These are phyloP conservation scores for Malacosoma neustria DNA, from an alignment of 2,888 invertebrate genomes.

Conservation along the genomic window DNA sequence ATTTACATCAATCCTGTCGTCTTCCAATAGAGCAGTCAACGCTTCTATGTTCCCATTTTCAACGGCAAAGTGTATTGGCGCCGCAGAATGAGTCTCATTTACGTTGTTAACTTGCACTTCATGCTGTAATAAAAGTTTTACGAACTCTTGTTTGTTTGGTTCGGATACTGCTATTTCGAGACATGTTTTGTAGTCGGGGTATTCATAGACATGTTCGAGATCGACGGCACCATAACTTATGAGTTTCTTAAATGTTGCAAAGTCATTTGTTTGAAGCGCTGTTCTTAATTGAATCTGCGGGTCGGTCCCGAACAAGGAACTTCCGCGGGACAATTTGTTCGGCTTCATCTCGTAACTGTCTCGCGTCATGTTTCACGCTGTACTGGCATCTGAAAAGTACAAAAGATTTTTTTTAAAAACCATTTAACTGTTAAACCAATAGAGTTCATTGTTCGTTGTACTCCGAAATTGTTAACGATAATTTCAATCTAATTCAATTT, in stretches of 20 bases:
- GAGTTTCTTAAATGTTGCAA: slow-evolving; percentile 64
- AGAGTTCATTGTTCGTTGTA: slow-evolving; percentile 33
- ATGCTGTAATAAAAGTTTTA: slow-evolving; percentile 71
- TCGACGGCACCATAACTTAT: slow-evolving; percentile 63
- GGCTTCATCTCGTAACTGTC: slow-evolving; percentile 67
- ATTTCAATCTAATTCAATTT: slow-evolving; percentile 51
- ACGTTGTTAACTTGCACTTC: slow-evolving; percentile 77
- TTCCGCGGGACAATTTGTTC: slow-evolving; percentile 48
- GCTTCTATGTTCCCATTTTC: slow-evolving; percentile 67
- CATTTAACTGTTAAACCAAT: slow-evolving; percentile 43
- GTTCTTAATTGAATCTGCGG: slow-evolving; percentile 66
- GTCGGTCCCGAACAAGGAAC: slow-evolving; percentile 60
- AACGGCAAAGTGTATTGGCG: slow-evolving; percentile 80
- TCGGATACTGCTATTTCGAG: slow-evolving; percentile 74
- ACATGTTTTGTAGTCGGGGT: slow-evolving; percentile 75
- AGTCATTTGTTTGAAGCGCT: slow-evolving; percentile 68
- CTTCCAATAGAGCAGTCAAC: slow-evolving; percentile 57
- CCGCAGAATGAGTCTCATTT: slow-evolving; percentile 71
- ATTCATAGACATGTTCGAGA: slow-evolving; percentile 69
- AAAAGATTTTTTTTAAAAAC: slow-evolving; percentile 22
- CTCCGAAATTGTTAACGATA: slow-evolving; percentile 28
- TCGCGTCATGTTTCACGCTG: slow-evolving; percentile 46
- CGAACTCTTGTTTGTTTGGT: slow-evolving; percentile 66
- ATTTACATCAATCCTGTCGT: slow-evolving; percentile 64
- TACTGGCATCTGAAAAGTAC: slow-evolving; percentile 62